Percentiles rank a stretch among this genome's conserved stretches.
Evolutionary conservation across 2,113 vertebrate species (phyloP).

Genomic region (Ailurus styani): DNA sequence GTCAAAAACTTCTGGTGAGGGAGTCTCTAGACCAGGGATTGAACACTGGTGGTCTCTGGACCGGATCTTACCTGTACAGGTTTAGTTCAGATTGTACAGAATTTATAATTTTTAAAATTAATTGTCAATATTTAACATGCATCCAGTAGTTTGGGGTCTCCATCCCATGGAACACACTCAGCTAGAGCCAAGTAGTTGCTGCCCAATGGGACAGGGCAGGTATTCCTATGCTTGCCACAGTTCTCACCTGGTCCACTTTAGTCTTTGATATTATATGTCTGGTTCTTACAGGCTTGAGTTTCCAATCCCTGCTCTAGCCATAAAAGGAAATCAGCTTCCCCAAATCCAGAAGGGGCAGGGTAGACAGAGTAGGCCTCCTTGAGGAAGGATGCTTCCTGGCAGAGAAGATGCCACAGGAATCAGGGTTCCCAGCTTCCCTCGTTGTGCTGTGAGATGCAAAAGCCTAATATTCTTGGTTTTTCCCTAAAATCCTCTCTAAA

Average conservation of each 20-base stretch:
- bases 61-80: background rate
- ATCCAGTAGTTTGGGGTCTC: background rate
- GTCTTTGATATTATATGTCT: background rate
- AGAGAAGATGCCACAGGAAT: background rate
- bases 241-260: background rate
- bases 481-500: background rate
- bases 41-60: background rate
- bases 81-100: background rate
- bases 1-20: constrained; percentile 85
- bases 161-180: background rate
- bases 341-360: background rate
- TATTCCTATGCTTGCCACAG: background rate
- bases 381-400: background rate
- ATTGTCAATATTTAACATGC: background rate
- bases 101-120: background rate
- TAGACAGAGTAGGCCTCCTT: background rate
- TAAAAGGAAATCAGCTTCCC: background rate
- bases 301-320: background rate
- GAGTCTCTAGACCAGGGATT: background rate
- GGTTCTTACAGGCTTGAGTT: background rate
- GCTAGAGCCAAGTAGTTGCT: background rate
- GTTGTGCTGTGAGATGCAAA: background rate
- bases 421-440: background rate
- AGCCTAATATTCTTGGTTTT: background rate
- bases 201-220: background rate